Percentiles rank a stretch among this genome's conserved stretches.
Evolutionary conservation across 2,888 invertebrate species (phyloP).

Genomic region (Heteropelma amictum): DNA sequence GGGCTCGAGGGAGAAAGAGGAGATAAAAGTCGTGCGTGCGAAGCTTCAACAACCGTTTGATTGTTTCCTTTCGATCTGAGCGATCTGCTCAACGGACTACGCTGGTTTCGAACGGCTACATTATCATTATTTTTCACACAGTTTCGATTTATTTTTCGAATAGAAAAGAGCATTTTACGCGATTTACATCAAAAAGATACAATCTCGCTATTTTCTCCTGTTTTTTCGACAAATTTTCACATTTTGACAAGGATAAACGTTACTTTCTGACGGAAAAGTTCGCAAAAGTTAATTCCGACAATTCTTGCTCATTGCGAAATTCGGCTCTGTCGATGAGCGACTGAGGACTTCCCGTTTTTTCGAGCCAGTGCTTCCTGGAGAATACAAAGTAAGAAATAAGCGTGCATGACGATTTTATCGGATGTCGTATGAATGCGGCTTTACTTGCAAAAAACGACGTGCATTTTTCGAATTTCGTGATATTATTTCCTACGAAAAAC

Average conservation of each 20-base stretch:
- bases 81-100: too few species aligned
- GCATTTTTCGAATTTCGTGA: too few species aligned
- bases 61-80: neutral
- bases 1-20: too few species aligned
- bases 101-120: neutral
- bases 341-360: constrained; percentile 85
- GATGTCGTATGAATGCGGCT: neutral
- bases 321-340: constrained; percentile 86
- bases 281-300: constrained; percentile 79
- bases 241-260: neutral
- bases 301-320: constrained; percentile 83
- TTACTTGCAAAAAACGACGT: too few species aligned
- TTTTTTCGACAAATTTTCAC: too few species aligned
- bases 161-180: too few species aligned
- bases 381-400: neutral
- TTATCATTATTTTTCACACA: neutral
- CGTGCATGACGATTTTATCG: neutral
- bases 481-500: too few species aligned
- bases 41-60: neutral
- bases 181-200: neutral
- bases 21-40: neutral
- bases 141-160: neutral
- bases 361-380: constrained; percentile 81
- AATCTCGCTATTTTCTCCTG: too few species aligned
- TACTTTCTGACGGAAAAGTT: constrained; percentile 79